Evolutionary conservation across 2,113 vertebrate genomes (phyloP).

Genomic region (Hepsetus odoe): DNA sequence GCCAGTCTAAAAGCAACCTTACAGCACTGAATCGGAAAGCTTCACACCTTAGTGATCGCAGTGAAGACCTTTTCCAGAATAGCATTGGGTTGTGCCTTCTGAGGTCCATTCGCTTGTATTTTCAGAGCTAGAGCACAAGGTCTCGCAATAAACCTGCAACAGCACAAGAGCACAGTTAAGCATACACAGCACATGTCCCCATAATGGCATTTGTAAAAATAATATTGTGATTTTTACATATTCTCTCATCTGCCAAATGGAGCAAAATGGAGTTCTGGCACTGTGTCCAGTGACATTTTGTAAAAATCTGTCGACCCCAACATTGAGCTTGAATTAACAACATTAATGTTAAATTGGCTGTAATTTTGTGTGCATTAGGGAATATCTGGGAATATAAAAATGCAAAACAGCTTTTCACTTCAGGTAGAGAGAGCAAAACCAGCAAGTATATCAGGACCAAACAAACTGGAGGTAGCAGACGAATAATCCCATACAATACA

Average conservation of each 20-base stretch:
- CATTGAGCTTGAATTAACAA: not conserved
- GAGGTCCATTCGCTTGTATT: conserved; percentile 93
- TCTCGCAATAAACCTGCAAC: conserved; percentile 91
- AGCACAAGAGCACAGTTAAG: conserved; percentile 11
- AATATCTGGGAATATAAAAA: conserved; percentile 1
- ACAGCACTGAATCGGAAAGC: not conserved
- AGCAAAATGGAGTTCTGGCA: not conserved
- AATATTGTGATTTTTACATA: not conserved
- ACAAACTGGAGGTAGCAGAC: conserved; percentile 12
- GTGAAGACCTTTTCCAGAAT: conserved; percentile 99
- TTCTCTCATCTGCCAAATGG: not conserved
- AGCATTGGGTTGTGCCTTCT: conserved; percentile 93
- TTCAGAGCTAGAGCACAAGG: conserved; percentile 96
- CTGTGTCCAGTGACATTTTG: not conserved
- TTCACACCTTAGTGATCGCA: conserved; percentile 93
- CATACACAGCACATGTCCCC: not conserved
- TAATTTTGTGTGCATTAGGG: not conserved
- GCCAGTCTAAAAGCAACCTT: not conserved
- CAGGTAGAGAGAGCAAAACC: not conserved
- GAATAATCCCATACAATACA: not conserved
- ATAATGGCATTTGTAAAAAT: not conserved
- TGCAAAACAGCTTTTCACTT: not conserved
- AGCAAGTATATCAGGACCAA: conserved; percentile 6
- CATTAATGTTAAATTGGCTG: not conserved
- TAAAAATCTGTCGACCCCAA: too few relatives aligned